phyloP scores from a whole-genome alignment of 2,113 vertebrate species.

The Cottus gobio region DNA sequence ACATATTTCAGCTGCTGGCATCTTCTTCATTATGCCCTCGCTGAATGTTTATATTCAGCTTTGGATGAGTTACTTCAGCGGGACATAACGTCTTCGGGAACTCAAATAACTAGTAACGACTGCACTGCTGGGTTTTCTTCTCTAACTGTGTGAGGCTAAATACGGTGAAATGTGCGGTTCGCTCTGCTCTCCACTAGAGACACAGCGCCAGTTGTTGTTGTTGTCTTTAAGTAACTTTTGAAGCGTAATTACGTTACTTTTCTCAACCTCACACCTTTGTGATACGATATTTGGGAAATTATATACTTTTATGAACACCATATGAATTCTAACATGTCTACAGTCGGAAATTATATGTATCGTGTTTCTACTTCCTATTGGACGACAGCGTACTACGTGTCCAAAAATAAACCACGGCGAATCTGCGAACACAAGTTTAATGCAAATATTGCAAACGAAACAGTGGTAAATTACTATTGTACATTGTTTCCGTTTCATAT shows the following conservation, averaged over 20 bases:
- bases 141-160: background rate
- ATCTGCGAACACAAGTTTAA: background rate
- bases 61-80: background rate
- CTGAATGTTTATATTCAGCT: background rate
- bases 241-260: background rate
- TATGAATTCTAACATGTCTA: too few relatives aligned
- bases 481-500: background rate
- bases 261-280: too few relatives aligned
- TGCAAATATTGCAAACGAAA: background rate
- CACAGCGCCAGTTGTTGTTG: background rate
- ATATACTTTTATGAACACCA: too few relatives aligned
- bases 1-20: background rate
- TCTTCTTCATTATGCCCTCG: too few relatives aligned
- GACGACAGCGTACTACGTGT: background rate
- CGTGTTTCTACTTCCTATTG: background rate
- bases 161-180: background rate
- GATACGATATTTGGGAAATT: too few relatives aligned
- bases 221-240: background rate
- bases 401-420: background rate
- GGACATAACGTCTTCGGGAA: background rate
- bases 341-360: background rate
- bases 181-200: background rate
- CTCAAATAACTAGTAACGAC: too few relatives aligned
- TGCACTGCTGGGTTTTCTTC: background rate
- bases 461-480: background rate